Percentiles rank a stretch among this genome's conserved stretches.
Conservation (phyloP, 2,888 invertebrate genomes). For the Acronicta aceris region DNA sequence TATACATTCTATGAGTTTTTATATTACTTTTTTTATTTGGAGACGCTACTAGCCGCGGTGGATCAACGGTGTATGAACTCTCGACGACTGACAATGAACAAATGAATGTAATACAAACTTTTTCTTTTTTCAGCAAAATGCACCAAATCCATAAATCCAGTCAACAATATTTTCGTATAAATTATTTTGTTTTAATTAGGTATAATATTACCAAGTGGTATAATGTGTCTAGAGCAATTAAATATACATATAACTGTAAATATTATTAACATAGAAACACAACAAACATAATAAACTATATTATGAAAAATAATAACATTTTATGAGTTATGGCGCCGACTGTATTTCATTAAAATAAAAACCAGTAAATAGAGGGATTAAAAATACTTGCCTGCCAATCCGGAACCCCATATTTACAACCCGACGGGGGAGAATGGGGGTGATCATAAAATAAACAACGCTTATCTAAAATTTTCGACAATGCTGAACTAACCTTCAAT, state of each 20-base stretch:
- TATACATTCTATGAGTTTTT: no score
- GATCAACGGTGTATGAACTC: slow-evolving; percentile 67
- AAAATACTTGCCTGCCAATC: slow-evolving; percentile 60
- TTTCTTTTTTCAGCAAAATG: slow-evolving; percentile 26
- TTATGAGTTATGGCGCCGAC: slow-evolving; percentile 25
- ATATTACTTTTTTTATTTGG: slow-evolving; percentile 47
- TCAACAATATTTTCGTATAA: slow-evolving; percentile 17
- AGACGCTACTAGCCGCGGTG: slow-evolving; percentile 66
- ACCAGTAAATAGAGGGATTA: slow-evolving; percentile 60
- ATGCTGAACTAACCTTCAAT: slow-evolving; percentile 69
- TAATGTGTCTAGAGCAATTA: no score
- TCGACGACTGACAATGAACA: slow-evolving; percentile 64
- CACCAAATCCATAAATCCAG: slow-evolving; percentile 33
- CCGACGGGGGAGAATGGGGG: slow-evolving; percentile 50
- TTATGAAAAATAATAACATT: slow-evolving; percentile 16
- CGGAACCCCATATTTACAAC: slow-evolving; percentile 61
- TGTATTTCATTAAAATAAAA: slow-evolving; percentile 47
- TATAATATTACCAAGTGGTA: no score
- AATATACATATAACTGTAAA: no score
- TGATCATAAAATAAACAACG: slow-evolving; percentile 70
- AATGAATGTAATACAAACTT: slow-evolving; percentile 47
- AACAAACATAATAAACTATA: not conserved
- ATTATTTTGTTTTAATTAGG: slow-evolving; percentile 16
- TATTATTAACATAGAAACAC: no score
- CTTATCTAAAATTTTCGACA: slow-evolving; percentile 71